Percentiles rank a stretch among this genome's conserved stretches.
These are phyloP conservation scores for Hylia prasina DNA, from an alignment of 2,113 vertebrate species.

Conservation along the genomic window DNA sequence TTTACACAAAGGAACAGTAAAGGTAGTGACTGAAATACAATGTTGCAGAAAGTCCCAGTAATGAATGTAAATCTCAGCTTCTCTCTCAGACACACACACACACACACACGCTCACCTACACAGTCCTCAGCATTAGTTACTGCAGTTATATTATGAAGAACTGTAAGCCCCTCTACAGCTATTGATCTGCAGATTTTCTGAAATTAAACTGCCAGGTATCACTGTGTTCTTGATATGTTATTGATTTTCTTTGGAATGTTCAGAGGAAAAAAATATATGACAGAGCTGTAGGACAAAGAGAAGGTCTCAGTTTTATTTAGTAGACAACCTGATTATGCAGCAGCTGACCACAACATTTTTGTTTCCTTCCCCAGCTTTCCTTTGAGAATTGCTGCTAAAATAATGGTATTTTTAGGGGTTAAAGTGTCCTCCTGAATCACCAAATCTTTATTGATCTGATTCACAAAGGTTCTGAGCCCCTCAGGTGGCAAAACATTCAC, in stretches of 20 bases:
- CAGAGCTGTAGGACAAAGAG: conserved; percentile 20
- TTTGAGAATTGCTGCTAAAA: conserved; percentile 11
- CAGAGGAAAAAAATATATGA: background rate
- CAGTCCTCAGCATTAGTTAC: background rate
- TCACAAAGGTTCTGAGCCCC: background rate
- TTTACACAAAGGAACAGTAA: background rate
- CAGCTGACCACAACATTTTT: background rate
- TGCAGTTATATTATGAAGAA: background rate
- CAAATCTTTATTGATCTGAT: background rate
- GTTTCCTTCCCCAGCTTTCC: background rate
- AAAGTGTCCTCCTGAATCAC: background rate
- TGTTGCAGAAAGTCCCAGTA: background rate
- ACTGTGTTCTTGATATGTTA: conserved; percentile 79
- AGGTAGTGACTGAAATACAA: background rate
- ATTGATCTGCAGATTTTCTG: conserved; percentile 58
- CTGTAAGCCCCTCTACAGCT: conserved; percentile 37
- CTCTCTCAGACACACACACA: background rate
- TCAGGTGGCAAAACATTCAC: background rate
- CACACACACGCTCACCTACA: background rate
- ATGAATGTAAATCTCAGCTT: background rate
- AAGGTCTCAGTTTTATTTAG: conserved; percentile 38
- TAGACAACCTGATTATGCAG: conserved; percentile 21
- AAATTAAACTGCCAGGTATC: conserved; percentile 86
- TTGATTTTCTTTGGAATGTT: conserved; percentile 71
- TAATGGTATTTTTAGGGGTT: background rate